Evolutionary conservation across 2,113 vertebrate genomes (phyloP).

Genomic region (Piprites chloris): DNA sequence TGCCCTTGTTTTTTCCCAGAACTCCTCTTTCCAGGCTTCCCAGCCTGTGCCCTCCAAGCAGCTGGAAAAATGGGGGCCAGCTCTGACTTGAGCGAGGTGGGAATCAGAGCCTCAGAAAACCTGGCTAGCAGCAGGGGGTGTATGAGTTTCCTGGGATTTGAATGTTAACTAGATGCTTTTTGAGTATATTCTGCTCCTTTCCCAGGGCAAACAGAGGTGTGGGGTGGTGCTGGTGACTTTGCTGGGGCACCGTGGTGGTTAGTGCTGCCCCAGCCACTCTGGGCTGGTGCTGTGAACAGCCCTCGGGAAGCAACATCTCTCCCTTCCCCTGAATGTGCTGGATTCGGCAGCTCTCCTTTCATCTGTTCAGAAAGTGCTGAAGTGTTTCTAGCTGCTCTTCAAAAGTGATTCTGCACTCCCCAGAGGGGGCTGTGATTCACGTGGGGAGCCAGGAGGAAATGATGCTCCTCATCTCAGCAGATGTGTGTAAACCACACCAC

Average conservation of each 20-base stretch:
- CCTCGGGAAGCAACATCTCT: neutral
- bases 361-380: slow-evolving; percentile 51
- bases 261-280: neutral
- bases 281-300: neutral
- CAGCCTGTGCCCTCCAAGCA: neutral
- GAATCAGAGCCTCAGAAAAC: neutral
- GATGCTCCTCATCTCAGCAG: neutral
- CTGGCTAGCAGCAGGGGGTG: neutral
- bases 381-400: slow-evolving; percentile 49
- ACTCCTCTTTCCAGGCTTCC: neutral
- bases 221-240: neutral
- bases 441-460: neutral
- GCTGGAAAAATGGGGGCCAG: neutral
- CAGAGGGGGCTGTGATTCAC: slow-evolving; percentile 45
- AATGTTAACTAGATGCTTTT: neutral
- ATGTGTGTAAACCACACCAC: neutral
- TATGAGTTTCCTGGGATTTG: neutral
- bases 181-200: neutral
- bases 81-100: rapidly evolving
- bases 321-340: neutral
- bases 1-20: neutral
- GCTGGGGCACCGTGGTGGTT: neutral
- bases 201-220: neutral
- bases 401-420: slow-evolving; percentile 58
- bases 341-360: slow-evolving; percentile 9